These are phyloP conservation scores for Acromyrmex charruanus DNA, from an alignment of 1,140 invertebrate species.

Conservation along the genomic window DNA sequence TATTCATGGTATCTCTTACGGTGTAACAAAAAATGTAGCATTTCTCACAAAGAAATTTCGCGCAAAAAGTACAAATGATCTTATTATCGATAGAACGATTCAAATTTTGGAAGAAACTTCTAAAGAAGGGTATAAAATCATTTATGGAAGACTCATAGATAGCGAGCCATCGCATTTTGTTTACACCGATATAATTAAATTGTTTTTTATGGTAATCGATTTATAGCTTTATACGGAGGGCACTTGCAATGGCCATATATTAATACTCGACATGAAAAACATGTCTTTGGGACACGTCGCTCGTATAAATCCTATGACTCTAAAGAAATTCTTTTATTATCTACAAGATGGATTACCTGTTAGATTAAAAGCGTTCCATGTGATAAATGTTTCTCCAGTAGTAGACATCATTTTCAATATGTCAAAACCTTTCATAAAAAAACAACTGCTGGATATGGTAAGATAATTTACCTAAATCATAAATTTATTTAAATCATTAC, in stretches of 20 bases:
- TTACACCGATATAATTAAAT: conserved; percentile 85
- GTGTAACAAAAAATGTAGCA: not conserved
- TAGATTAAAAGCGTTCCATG: conserved; percentile 89
- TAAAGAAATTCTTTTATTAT: conserved; percentile 90
- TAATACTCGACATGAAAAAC: conserved; percentile 89
- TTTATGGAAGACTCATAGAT: conserved; percentile 87
- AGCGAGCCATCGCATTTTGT: conserved; percentile 88
- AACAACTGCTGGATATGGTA: conserved; percentile 88
- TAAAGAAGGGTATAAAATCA: conserved; percentile 86
- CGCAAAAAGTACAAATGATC: not conserved
- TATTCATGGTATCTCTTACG: not conserved
- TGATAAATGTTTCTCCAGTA: conserved; percentile 89
- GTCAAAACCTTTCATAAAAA: conserved; percentile 91
- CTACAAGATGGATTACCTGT: conserved; percentile 89
- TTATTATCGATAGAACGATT: conserved; percentile 37
- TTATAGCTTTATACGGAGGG: conserved; percentile 87
- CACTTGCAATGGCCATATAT: conserved; percentile 87
- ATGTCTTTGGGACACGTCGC: conserved; percentile 87
- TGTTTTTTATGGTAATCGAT: conserved; percentile 88
- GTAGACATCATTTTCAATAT: conserved; percentile 90
- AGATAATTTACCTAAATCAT: not conserved
- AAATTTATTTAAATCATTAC: not conserved
- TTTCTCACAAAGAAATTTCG: not conserved
- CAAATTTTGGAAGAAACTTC: conserved; percentile 83
- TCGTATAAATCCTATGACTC: conserved; percentile 87